Base-by-base conservation (phyloP, 1,140 invertebrate species). In the Atta colombica region DNA sequence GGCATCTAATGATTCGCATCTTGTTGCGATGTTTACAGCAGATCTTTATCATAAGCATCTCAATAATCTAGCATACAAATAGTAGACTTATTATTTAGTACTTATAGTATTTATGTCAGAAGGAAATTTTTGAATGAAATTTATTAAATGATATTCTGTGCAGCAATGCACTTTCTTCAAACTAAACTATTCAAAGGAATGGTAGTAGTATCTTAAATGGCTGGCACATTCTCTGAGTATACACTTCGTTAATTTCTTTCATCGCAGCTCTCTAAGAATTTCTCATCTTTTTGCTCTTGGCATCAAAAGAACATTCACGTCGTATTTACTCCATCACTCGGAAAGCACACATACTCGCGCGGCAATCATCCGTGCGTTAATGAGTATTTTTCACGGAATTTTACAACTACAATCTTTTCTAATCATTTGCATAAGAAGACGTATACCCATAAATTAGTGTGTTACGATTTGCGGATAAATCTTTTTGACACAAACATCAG, bases 181-280 rank as follows among this genome's bases (percentile, higher is more conserved):
- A 25, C 31, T 25, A n/a, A 71, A 45, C 78, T 58, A 69, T 71
- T 82, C 53, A 71, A 72, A 82, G 78, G 16, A 14, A 53, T 14
- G 35, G 60, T 35, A 35, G 7, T 28, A 21, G 28, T 35, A 55
- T 2, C n/a, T 72, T 72, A 58, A 71, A 82, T 45, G n/a, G 3
- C 77, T 12, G 21, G 45, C 25, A 35, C 60, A 53, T 39, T 51
- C 14, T 69, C 49, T 31, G 61, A 68, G 16, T 58, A 45, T 28
- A 49, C 35, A 60, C 68, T 35, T 74, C 18, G 55, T 82, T 82
- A 82, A 82, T 82, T 82, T 82, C 80, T 74, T 74, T 82, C 68
- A 61, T 21, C 66, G 53, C 10, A 60, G 53, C 53, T 72, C 35
- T 31, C 35, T 21, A 39, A 61, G 21, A n/a, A 8, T 63, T 82